Base-by-base conservation (phyloP, 2,113 vertebrate species). In the Chaenocephalus aceratus region DNA sequence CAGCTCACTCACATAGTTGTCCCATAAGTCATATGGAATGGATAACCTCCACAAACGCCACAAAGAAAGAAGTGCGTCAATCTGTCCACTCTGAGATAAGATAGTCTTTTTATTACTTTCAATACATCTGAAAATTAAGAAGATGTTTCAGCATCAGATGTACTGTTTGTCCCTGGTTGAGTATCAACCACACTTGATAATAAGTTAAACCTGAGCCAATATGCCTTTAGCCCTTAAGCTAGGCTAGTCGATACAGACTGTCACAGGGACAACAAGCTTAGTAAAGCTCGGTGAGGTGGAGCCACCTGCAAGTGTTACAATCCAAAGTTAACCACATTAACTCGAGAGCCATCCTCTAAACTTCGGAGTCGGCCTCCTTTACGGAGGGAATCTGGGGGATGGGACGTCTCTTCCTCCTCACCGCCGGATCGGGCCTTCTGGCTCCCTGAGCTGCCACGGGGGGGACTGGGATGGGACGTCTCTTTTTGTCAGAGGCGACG, bases 361-460 rank as follows among this genome's bases (percentile, higher is more conserved):
- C 86, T 0, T 76, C 67, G 0, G 87, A 89, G 82, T 91, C 70
- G 0, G 83, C 77, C 61, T 86, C 82, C 49, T 79, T 60, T 15
- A 30, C 45, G 5, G 72, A 45, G 48, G 92, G 93, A 60, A 90
- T 84, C 10, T 49, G 64, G n/a, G 93, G 93, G 54, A 93, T 74
- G 2, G 93, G 94, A 18, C 90, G 91, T 23, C 69, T 92, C 87
- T 93, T 95, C 30, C 90, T 93, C 76, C 89, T 90, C 73, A 88
- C 93, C 10, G 88, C 87, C 0, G 91, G 91, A 34, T 93, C 90
- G 5, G 90, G 84, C 61, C 41, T 72, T 15, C 26, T 6, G 5
- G 18, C 36, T 48, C 53, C 75, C 77, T 72, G 67, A 6, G 62
- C 53, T 18, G 66, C 77, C 4, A 8, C 78, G 4, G 63, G 54